phyloP scores from a whole-genome alignment of 2,113 vertebrate species.

The Rallus limicola region DNA sequence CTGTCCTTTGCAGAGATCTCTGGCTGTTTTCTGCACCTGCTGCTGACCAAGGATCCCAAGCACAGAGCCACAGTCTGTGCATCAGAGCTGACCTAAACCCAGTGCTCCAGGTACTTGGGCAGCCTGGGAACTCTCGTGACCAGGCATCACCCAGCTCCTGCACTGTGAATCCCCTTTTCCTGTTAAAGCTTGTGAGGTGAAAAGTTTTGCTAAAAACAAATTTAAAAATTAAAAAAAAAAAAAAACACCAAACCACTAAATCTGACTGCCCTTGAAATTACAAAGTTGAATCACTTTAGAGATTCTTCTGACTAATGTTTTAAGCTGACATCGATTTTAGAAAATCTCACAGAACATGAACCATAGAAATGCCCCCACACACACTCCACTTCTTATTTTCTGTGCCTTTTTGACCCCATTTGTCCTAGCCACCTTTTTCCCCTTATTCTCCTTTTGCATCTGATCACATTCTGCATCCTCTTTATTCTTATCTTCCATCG shows the following conservation, averaged over 20 bases:
- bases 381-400: constrained; percentile 15
- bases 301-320: not conserved
- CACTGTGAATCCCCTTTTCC: accelerated
- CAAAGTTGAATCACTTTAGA: not conserved
- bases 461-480: constrained; percentile 14
- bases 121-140: accelerated
- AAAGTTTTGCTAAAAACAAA: not conserved
- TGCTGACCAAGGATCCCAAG: accelerated
- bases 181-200: accelerated
- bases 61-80: not conserved
- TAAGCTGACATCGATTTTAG: not conserved
- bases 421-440: not conserved
- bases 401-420: constrained; percentile 21
- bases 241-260: accelerated
- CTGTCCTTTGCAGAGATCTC: not conserved
- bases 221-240: no score
- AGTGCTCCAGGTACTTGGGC: accelerated
- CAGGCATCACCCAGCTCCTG: accelerated
- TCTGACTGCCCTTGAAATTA: accelerated
- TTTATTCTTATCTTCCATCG: not conserved
- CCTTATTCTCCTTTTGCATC: constrained; percentile 23
- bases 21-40: not conserved
- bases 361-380: not conserved
- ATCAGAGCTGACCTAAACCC: accelerated
- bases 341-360: not conserved